Conservation (phyloP, 2,113 vertebrate species). For the Orcinus orca region DNA sequence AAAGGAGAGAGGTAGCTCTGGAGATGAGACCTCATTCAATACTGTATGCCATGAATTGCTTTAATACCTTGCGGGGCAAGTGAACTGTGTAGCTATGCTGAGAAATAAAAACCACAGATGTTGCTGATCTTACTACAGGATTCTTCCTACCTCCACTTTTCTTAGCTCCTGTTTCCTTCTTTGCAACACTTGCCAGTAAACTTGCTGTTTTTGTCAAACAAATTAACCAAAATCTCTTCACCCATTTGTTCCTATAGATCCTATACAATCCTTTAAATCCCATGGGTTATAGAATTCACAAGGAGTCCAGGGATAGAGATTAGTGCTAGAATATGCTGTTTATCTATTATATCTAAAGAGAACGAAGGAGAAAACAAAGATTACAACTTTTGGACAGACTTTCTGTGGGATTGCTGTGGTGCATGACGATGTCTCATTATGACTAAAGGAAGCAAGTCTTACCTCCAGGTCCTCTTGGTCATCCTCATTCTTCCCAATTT, state of each 20-base stretch:
- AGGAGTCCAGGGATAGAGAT: neutral
- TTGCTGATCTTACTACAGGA: neutral
- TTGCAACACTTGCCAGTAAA: neutral
- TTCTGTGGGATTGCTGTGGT: neutral
- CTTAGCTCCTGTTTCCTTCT: neutral
- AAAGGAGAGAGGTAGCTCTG: neutral
- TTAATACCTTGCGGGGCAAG: neutral
- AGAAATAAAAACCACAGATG: neutral
- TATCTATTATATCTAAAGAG: neutral
- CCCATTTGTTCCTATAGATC: neutral
- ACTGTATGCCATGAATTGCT: neutral
- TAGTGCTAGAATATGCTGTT: neutral
- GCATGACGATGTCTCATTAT: fast-evolving
- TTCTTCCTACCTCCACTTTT: neutral
- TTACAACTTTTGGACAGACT: neutral
- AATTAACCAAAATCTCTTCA: neutral
- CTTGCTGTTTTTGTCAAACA: neutral
- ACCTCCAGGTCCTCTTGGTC: neutral
- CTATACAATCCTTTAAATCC: neutral
- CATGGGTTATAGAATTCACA: neutral
- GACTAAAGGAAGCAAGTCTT: neutral
- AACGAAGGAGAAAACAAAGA: neutral
- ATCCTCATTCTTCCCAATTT: fast-evolving
- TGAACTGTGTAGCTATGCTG: too few relatives aligned
- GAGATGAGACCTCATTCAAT: neutral